Base-by-base conservation (phyloP, 1,140 invertebrate genomes). In the Popillia japonica region DNA sequence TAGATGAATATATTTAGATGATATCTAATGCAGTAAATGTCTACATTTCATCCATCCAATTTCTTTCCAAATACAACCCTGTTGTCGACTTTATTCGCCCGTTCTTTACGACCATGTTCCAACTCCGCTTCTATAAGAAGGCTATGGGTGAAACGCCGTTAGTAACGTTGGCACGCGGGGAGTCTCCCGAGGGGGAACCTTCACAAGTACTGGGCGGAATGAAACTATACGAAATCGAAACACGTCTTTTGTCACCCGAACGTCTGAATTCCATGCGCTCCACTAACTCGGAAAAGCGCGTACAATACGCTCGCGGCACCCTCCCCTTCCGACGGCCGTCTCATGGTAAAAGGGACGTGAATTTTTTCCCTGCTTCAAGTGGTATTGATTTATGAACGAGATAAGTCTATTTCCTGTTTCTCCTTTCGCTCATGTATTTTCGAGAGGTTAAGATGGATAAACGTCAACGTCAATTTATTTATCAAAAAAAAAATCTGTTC, bases 201-300 rank as follows among this genome's bases (percentile, higher is more conserved):
- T 17, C 48, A 17, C 27, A 34, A 34, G 27, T 34, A 34, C 27
- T 7, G 48, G 11, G 23, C 4, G 11, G 22, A 72, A 82, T 81
- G 80, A 83, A 83, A 82, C 82, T 82, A 78, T 81, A 81, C 80
- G 79, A 78, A 83, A 83, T 79, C 80, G 81, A 82, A 81, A 83
- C 82, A 83, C 82, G 82, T 83, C 81, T 80, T 83, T 83, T 83
- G 82, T 82, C 81, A 82, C 80, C 77, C 77, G 80, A 81, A 83
- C 78, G 82, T 82, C 82, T 81, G 81, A 82, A 83, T 83, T 74
- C 61, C 61, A 8, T 74, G 41, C 72, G 72, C 72, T 74, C 72
- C 72, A 42, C 27, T 42, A 42, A 42, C 72, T 74, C 72, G 40
- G 40, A 40, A 44, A 74, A 74, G 17, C 72, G 72, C 34, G 41